phyloP scores from a whole-genome alignment of 2,888 invertebrate species.

The Caenorhabditis sinica region DNA sequence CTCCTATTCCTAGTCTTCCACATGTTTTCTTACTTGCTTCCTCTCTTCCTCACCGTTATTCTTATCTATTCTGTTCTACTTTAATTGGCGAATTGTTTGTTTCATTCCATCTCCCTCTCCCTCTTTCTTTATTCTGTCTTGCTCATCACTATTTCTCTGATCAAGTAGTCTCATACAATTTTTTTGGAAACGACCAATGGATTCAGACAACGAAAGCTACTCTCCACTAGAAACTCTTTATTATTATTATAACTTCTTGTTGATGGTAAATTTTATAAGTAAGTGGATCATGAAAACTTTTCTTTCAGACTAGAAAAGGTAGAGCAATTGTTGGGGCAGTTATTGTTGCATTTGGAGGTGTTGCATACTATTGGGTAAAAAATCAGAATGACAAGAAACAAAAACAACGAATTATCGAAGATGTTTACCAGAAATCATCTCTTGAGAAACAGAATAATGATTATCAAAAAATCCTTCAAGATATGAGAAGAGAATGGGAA shows the following conservation, averaged over 20 bases:
- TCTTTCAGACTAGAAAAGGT: neutral
- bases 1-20: neutral
- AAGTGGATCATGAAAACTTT: neutral
- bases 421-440: neutral
- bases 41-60: slow-evolving; percentile 21
- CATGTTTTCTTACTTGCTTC: neutral
- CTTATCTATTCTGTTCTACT: neutral
- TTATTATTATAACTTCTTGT: neutral
- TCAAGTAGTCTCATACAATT: neutral
- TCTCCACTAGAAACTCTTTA: neutral
- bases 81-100: slow-evolving; percentile 11
- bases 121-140: slow-evolving; percentile 1
- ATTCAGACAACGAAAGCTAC: neutral
- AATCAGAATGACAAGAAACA: neutral
- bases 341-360: neutral
- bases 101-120: slow-evolving; percentile 5
- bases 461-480: neutral
- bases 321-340: neutral
- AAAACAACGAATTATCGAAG: neutral
- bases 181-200: neutral
- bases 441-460: neutral
- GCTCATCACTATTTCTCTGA: slow-evolving; percentile 30
- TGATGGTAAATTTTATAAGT: neutral
- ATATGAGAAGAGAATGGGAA: neutral
- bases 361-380: neutral